Evolutionary conservation across 92 coral and sea anemone genomes (phyloP), one percentile per base, ranked within the genome.

Genomic region (Blastomussa wellsi): DNA sequence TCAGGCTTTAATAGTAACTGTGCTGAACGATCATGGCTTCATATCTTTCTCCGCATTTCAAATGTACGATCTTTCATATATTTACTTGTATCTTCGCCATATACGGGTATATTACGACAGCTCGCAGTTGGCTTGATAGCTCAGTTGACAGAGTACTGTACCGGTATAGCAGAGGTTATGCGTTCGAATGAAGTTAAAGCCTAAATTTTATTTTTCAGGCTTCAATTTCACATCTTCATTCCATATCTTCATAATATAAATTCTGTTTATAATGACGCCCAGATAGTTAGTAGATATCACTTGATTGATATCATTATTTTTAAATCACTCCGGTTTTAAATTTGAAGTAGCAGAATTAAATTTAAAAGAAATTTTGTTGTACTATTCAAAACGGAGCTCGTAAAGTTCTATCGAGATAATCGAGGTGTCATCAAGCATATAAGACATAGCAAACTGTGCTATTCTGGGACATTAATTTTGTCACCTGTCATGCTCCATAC

Each of bases 401-500:
- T 31, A 6, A n/a, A 65, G 16, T 51, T 15, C 57, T 51, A 51
- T 14, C 19, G 22, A 51, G 57, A 51, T 51, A 26, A 29, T 29
- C 33, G 4, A 31, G 31, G 33, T 65, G 71, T 65, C 71, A n/a
- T 65, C 37, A 65, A 65, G 35, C 71, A 32, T 51, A 0, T 15
- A 51, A 1, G 22, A 51, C 57, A 51, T 9, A 29, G 20, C 33
- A 65, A 65, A 10, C 38, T 65, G 38, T 29, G 71, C 17, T 65
- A 26, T 29, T 24, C 17, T 29, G 38, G 35, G 71, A 29, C 4
- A n/a, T n/a, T n/a, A n/a, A 26, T 65, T 65, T 65, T 65, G 20
- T 65, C 71, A 81, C 90, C 90, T 87, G 87, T 87, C 90, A 75
- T 87, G 90, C 60, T 87, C 90, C 90, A 87, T 87, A 37, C 90